Evolutionary conservation across 2,888 invertebrate species (phyloP).

Genomic region (Chorisops tibialis): DNA sequence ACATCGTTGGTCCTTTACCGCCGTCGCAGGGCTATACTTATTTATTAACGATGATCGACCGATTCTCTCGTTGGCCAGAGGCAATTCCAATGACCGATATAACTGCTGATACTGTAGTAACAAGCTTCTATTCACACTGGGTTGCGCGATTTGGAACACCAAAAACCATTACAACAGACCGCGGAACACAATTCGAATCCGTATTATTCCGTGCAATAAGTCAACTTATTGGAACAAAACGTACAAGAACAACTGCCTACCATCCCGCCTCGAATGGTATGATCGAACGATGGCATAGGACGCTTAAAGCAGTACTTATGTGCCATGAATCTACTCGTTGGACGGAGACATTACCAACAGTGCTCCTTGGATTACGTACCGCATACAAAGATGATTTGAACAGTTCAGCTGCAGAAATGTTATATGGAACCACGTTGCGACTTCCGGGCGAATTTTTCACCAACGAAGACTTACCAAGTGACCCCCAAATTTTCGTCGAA

Average conservation of each 20-base stretch:
- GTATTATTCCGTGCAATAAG: conserved; percentile 23
- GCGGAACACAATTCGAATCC: conserved; percentile 31
- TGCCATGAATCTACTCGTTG: conserved; percentile 37
- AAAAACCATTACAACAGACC: conserved; percentile 30
- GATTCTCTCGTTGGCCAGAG: conserved; percentile 25
- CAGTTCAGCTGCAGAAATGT: conserved; percentile 40
- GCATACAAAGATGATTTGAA: conserved; percentile 40
- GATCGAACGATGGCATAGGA: conserved; percentile 48
- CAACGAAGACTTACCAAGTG: conserved; percentile 13
- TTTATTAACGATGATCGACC: conserved; percentile 3
- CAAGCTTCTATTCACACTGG: conserved; percentile 24
- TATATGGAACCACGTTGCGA: conserved; percentile 40
- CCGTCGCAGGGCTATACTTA: conserved; percentile 10
- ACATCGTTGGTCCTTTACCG: conserved; percentile 23
- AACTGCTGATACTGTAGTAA: conserved; percentile 24
- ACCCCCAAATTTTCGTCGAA: conserved; percentile 17
- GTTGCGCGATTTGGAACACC: conserved; percentile 30
- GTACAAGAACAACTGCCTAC: conserved; percentile 40
- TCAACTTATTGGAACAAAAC: conserved; percentile 18
- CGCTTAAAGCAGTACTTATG: conserved; percentile 45
- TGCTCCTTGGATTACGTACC: conserved; percentile 43
- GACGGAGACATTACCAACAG: conserved; percentile 40
- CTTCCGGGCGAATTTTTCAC: conserved; percentile 38
- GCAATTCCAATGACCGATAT: conserved; percentile 27
- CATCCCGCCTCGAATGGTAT: conserved; percentile 47